Percentiles rank a stretch among this genome's conserved stretches.
Conservation (phyloP, 2,888 invertebrate species). For the Linhomoeus sp. region DNA sequence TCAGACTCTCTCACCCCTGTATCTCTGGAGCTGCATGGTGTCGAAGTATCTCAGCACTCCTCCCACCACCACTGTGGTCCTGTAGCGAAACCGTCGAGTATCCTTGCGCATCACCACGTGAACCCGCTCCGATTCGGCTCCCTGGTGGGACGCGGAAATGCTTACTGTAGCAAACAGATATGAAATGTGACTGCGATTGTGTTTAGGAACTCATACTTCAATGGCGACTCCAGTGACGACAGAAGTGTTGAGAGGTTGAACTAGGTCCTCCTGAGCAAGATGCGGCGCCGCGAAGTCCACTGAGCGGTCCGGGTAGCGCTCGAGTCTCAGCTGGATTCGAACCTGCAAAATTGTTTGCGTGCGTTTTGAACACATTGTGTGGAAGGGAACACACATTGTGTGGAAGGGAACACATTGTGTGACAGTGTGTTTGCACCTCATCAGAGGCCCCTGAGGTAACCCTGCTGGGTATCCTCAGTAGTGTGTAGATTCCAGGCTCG, state of each 20-base stretch:
- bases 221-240: slow-evolving; percentile 16
- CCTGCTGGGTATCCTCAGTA: slow-evolving; percentile 39
- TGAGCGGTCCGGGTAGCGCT: slow-evolving; percentile 23
- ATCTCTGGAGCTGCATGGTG: slow-evolving; percentile 23
- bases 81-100: slow-evolving; percentile 21
- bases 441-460: too few species aligned
- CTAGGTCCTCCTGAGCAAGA: slow-evolving; percentile 20
- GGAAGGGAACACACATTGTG: too few species aligned
- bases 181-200: too few species aligned
- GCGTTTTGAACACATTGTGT: too few species aligned
- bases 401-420: too few species aligned
- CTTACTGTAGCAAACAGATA: too few species aligned
- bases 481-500: slow-evolving; percentile 70
- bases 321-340: slow-evolving; percentile 19
- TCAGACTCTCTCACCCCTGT: slow-evolving; percentile 12
- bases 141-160: too few species aligned
- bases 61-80: slow-evolving; percentile 24
- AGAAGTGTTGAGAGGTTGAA: slow-evolving; percentile 24
- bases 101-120: slow-evolving; percentile 8
- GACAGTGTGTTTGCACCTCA: too few species aligned
- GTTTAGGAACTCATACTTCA: too few species aligned
- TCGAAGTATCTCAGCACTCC: slow-evolving; percentile 22
- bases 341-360: slow-evolving; percentile 11
- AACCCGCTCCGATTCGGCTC: too few species aligned
- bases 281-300: slow-evolving; percentile 15